Base-by-base conservation (phyloP, 2,888 invertebrate genomes). In the Linnaemya tessellans region DNA sequence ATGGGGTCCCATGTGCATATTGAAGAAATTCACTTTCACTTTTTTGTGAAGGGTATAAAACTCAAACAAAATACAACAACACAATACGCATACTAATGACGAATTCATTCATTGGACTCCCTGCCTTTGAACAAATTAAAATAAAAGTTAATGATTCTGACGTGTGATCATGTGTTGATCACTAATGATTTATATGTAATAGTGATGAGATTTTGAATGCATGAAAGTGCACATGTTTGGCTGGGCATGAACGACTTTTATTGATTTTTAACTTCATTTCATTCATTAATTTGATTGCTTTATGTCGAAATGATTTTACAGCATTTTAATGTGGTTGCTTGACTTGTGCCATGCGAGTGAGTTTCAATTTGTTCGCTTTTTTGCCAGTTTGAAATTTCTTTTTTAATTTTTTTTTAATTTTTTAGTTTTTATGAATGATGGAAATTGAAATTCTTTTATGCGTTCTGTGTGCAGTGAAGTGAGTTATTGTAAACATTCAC, bases 161-260 rank as follows among this genome's bases (percentile, higher is more conserved):
- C 80, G 60, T 74, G 80, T 73, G 65, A 70, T 77, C 71, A 20
- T 64, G 46, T 70, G 64, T 54, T 56, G 30, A 62, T 79, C 60
- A 64, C 74, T 65, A 64, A 78, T 80, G 79, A 60, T 62, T 43
- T 60, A 60, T 46, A 56, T 54, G 46, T 9, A 70, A 78, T 41
- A 7, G 65, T 46, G 18, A 67, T 67, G 68, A 68, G 67, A 49
- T 74, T 84, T 80, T 46, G 56, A 78, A 84, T 86, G 64, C 68
- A 80, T 77, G 74, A 77, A 49, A 58, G 73, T 84, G 49, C 78
- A 81, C 78, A 74, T 81, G 87, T 86, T 85, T 86, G 79, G 73
- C 70, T 79, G 80, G 80, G 87, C 87, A 71, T 85, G 81, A 86
- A 84, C 79, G 87, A 87, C 77, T 87, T 88, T 88, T 85, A 87